phyloP scores from a whole-genome alignment of 2,888 invertebrate genomes.

The Cynaeus angustus region DNA sequence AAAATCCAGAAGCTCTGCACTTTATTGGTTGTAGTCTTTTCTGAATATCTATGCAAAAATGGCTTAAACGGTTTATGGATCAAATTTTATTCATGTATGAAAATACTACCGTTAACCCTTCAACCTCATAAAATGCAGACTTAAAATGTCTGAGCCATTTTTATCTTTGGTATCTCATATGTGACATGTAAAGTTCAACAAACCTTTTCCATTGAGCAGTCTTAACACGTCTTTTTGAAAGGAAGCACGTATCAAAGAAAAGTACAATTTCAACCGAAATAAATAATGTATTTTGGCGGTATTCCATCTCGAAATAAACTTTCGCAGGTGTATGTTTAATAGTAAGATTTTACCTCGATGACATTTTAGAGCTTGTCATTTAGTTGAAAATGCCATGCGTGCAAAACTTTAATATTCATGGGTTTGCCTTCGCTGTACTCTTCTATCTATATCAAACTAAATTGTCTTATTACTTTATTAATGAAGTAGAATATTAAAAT shows the following conservation, averaged over 20 bases:
- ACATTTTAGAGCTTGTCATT: slow-evolving; percentile 25
- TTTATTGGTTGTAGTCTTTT: too few species aligned
- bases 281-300: slow-evolving; percentile 28
- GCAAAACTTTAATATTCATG: slow-evolving; percentile 16
- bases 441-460: background rate
- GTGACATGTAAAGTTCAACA: slow-evolving; percentile 23
- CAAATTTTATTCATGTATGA: too few species aligned
- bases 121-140: background rate
- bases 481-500: too few species aligned
- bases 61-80: too few species aligned
- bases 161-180: slow-evolving; percentile 2
- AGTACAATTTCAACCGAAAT: slow-evolving; percentile 34
- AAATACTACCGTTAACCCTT: too few species aligned
- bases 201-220: slow-evolving; percentile 11
- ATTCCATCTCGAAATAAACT: slow-evolving; percentile 12
- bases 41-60: too few species aligned
- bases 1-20: too few species aligned
- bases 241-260: slow-evolving; percentile 41
- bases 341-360: slow-evolving; percentile 25
- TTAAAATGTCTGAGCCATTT: background rate
- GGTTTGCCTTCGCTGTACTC: slow-evolving; percentile 6
- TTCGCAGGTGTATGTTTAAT: background rate
- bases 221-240: slow-evolving; percentile 24
- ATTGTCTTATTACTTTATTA: too few species aligned
- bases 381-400: slow-evolving; percentile 12